Evolutionary conservation across 2,797 vertebrate species (phyloP).

Genomic region (Columba guinea): DNA sequence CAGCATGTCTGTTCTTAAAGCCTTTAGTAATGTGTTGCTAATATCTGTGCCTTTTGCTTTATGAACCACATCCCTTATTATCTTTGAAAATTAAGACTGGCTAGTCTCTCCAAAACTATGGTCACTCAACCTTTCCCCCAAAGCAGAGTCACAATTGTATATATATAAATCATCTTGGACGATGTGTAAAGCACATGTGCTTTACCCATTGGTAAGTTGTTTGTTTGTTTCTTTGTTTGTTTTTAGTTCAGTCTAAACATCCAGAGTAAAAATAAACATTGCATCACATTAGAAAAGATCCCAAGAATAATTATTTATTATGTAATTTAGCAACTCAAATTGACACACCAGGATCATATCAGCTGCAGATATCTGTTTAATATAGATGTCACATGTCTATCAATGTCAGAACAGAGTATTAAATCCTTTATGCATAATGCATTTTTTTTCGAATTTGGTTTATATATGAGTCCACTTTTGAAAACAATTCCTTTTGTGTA

Average conservation of each 20-base stretch:
- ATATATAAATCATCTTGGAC: not conserved
- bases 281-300: not conserved
- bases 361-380: not conserved
- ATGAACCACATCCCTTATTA: not conserved
- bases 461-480: not conserved
- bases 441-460: not conserved
- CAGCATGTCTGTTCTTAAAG: not conserved
- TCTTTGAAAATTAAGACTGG: not conserved
- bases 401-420: not conserved
- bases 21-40: not conserved
- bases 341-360: not conserved
- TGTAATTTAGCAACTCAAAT: constrained; percentile 11
- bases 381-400: not conserved
- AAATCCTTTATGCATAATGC: not conserved
- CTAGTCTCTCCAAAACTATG: not conserved
- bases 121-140: not conserved
- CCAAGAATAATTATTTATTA: not conserved
- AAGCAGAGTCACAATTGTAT: not conserved
- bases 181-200: not conserved
- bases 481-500: not conserved
- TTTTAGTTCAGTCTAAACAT: not conserved
- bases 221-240: not conserved
- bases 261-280: not conserved
- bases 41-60: not conserved
- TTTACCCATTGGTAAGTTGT: not conserved